Evolutionary conservation across 2,797 vertebrate genomes (phyloP).

Genomic region (Enteromius treurensis): DNA sequence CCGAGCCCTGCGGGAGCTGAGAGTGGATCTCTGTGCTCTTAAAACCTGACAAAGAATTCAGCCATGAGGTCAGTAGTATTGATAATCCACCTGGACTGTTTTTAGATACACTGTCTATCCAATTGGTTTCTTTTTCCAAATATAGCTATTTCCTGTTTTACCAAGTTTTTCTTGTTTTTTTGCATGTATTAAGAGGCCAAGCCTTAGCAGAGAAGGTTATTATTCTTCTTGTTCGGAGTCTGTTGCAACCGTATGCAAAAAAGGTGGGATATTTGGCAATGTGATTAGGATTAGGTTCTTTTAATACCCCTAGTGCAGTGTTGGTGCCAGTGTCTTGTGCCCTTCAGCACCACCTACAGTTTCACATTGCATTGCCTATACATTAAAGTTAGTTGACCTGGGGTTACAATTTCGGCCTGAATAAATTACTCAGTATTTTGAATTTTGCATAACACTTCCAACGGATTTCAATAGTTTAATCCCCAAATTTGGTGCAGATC

Average conservation of each 20-base stretch:
- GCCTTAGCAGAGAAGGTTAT: background rate
- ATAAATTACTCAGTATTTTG: background rate
- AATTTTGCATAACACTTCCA: background rate
- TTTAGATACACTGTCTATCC: background rate
- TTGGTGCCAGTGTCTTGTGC: background rate
- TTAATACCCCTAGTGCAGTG: background rate
- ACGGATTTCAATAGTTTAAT: background rate
- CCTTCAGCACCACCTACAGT: conserved; percentile 8
- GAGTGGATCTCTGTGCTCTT: conserved; percentile 24
- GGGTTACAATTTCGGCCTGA: background rate
- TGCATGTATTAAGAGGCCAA: conserved; percentile 1
- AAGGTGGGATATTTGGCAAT: conserved; percentile 10
- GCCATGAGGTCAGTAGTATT: background rate
- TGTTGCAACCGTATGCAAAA: background rate
- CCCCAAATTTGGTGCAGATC: background rate
- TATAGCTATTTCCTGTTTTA: background rate
- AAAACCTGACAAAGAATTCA: conserved; percentile 14
- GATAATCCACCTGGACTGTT: conserved; percentile 32
- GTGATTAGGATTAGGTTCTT: background rate
- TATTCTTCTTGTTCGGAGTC: conserved; percentile 14
- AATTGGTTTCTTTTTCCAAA: background rate
- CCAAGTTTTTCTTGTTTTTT: background rate
- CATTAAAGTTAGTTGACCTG: background rate
- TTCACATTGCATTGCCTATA: background rate
- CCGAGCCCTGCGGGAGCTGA: conserved; percentile 35